Base-by-base conservation (phyloP, 2,888 invertebrate species). In the Luperina nickerlii region DNA sequence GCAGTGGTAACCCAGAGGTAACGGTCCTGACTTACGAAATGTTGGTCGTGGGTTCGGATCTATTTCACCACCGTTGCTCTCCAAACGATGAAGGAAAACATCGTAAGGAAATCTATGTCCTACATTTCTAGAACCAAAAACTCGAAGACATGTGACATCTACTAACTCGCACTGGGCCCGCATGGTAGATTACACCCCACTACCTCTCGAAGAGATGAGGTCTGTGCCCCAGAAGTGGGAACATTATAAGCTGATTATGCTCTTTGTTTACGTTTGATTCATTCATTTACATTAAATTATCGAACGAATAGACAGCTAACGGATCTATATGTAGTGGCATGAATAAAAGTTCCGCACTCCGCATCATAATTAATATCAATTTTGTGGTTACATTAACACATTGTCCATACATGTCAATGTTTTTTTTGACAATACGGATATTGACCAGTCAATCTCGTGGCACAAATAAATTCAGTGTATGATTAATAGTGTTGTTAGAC, bases 401-500 rank as follows among this genome's bases (percentile, higher is more conserved):
- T 66, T 74, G 73, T 79, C 60, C 65, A 73, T 63, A 74, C 73
- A 71, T 60, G 70, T 83, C 75, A 86, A 80, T 72, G 66, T 79
- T 73, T 74, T 74, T 76, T 65, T 71, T 76, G 60, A 70, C 72
- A 66, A 80, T 77, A 67, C 82, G 87, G 87, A 86, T 80, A 79
- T 87, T 83, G 76, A 78, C 67, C 67, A 82, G 79, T 88, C 80
- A 79, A 78, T 80, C 72, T 68, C 42, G 15, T 15, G 13, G 62
- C 5, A 82, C 69, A 84, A 86, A 84, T 71, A 81, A 76, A 74
- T 68, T 51, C 48, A 70, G 27, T 13, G 7, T 82, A 79, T 84
- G 88, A 87, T 87, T 86, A 83, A 88, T 88, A 54, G 81, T 79
- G 60, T 73, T 60, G 71, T 75, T 60, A 48, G 63, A 77, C 27